Base-by-base conservation (phyloP, 2,888 invertebrate species). In the Oscheius sp. region DNA sequence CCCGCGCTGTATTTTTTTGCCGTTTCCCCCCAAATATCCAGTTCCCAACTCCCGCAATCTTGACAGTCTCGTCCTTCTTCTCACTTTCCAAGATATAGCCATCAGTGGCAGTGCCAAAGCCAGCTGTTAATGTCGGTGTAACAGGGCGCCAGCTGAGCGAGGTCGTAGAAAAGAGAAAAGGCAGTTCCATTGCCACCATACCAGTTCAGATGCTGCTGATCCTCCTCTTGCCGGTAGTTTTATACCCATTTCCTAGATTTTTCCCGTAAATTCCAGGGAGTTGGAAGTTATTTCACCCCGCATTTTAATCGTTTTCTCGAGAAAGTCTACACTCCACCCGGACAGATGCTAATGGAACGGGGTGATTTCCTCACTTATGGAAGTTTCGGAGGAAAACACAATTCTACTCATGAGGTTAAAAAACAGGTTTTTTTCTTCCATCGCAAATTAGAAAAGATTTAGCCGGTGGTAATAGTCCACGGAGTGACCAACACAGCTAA, bases 391-490 rank as follows among this genome's bases (percentile, higher is more conserved):
- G 72, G 72, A 23, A 53, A 55, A 52, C 29, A 56, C 13, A 63
- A 55, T 23, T 55, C 56, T 9, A 35, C 21, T 21, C 64, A 72
- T 23, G 46, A 23, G 6, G 27, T 66, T 16, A 66, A n/a, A 21
- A 29, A 64, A 18, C 55, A 72, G 66, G 72, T 72, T 35, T 21
- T n/a, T 58, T 21, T 55, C 23, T 55, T n/a, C n/a, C 18, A n/a
- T 55, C 9, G 55, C 55, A 12, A 55, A 18, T 18, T n/a, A 7
- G 16, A 13, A 23, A 25, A 55, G 25, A 25, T 59, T 46, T 21
- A 72, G 72, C 64, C 72, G 41, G 72, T 72, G 29, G 49, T 72
- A 5, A 72, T 72, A 16, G 66, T 72, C 23, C 72, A 72, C 29
- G 72, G 72, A 7, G 66, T 72, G 1, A 72, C 72, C 9, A 72